Evolutionary conservation across 2,888 invertebrate species (phyloP), one percentile per base, ranked within the genome.

Genomic region (Sesia bembeciformis): DNA sequence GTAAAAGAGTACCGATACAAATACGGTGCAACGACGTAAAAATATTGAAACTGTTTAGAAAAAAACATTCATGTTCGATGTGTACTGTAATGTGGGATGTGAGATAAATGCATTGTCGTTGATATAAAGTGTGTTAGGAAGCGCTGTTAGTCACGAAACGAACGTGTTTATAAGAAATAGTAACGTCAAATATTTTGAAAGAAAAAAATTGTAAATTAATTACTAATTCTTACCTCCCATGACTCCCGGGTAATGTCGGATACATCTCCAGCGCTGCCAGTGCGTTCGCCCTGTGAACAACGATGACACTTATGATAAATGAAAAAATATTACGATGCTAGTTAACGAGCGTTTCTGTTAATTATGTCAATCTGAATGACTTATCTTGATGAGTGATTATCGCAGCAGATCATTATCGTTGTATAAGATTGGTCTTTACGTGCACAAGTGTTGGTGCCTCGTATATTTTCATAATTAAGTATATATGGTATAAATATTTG

Each of bases 161-260:
- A 6, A 52, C 3, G 40, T 52, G 23, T 52, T 39, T 46, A 38
- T 52, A 52, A 38, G 7, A 41, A 23, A 23, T 41, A 42, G 23
- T 8, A 52, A 38, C 5, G 38, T 38, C 6, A 5, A 42, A 43
- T 57, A 46, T 40, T 59, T 52, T 41, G 52, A 52, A 53, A 51
- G 52, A 54, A 50, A 53, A 7, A 8, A 40, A 7, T 40, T 7
- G 41, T 57, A 51, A 52, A n/a, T 40, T 38, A 49, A 51, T 5
- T 23, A 39, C 43, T 8, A 3, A 5, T 46, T 91, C 95, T 93
- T 87, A 97, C 97, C 96, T 97, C 97, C 97, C 97, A 97, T 60
- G 96, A 96, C 81, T 97, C 96, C 74, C 95, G 93, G 54, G 96
- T 96, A 61, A 96, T 90, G 72, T 96, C 96, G 5, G 93, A 91